These are phyloP conservation scores for Taenioides sp. DNA, from an alignment of 2,797 vertebrate genomes.

Conservation along the genomic window DNA sequence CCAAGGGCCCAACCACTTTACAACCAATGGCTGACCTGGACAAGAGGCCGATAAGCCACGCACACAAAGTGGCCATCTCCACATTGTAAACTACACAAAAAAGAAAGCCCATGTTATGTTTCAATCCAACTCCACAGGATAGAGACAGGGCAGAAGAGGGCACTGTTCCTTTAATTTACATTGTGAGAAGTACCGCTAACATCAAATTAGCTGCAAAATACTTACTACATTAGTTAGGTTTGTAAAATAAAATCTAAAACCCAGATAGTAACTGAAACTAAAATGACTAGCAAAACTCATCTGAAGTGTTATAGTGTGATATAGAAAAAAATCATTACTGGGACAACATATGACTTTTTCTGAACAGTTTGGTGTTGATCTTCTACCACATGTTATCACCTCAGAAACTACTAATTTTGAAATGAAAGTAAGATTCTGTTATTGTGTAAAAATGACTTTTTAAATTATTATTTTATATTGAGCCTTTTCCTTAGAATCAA, in stretches of 20 bases:
- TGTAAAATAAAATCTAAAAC: neutral
- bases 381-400: neutral
- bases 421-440: no score
- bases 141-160: constrained; percentile 61
- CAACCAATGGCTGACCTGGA: constrained; percentile 55
- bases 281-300: neutral
- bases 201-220: neutral
- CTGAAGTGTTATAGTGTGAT: neutral
- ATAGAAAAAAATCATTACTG: neutral
- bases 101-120: constrained; percentile 49
- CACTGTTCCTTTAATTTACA: constrained; percentile 39
- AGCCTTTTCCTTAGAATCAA: neutral
- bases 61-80: constrained; percentile 52
- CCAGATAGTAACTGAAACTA: neutral
- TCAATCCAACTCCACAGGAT: constrained; percentile 32
- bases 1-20: constrained; percentile 62
- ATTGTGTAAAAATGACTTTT: neutral
- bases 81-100: constrained; percentile 37
- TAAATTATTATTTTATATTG: neutral
- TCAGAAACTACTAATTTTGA: no score
- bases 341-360: neutral
- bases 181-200: neutral
- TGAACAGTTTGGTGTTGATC: neutral
- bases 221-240: neutral
- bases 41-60: constrained; percentile 62